Percentiles rank a stretch among this genome's conserved stretches.
phyloP scores from a whole-genome alignment of 2,888 invertebrate genomes.

The Meloe dianella region DNA sequence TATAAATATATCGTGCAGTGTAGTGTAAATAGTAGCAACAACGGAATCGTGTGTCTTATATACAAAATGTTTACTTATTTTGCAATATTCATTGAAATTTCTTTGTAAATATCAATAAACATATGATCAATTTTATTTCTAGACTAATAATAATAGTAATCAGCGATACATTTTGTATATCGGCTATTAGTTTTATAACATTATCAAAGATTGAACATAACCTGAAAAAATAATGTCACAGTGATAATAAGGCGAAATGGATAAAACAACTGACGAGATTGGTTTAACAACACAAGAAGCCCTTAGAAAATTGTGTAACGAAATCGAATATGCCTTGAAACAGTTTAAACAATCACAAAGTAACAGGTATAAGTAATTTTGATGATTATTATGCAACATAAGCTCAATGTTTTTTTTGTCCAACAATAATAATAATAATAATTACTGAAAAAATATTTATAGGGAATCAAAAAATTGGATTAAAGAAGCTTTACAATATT shows the following conservation, averaged over 20 bases:
- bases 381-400: background rate
- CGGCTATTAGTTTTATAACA: background rate
- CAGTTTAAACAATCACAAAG: conserved; percentile 65
- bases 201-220: background rate
- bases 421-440: too few relatives aligned
- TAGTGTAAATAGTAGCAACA: too few relatives aligned
- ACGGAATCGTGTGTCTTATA: too few relatives aligned
- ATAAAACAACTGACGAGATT: conserved; percentile 41
- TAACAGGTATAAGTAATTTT: conserved; percentile 11
- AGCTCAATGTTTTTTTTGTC: conserved; percentile 24
- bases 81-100: too few relatives aligned
- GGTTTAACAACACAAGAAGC: conserved; percentile 75
- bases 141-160: too few relatives aligned
- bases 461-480: conserved; percentile 55
- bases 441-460: conserved; percentile 41
- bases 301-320: conserved; percentile 71
- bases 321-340: conserved; percentile 69
- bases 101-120: too few relatives aligned
- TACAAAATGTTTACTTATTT: too few relatives aligned
- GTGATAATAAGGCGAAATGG: conserved; percentile 38
- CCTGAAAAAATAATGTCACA: conserved; percentile 24
- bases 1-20: too few relatives aligned
- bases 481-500: conserved; percentile 63
- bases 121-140: too few relatives aligned
- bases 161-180: too few relatives aligned